Evolutionary conservation across 2,797 vertebrate species (phyloP).

Genomic region (Lithobates pipiens): DNA sequence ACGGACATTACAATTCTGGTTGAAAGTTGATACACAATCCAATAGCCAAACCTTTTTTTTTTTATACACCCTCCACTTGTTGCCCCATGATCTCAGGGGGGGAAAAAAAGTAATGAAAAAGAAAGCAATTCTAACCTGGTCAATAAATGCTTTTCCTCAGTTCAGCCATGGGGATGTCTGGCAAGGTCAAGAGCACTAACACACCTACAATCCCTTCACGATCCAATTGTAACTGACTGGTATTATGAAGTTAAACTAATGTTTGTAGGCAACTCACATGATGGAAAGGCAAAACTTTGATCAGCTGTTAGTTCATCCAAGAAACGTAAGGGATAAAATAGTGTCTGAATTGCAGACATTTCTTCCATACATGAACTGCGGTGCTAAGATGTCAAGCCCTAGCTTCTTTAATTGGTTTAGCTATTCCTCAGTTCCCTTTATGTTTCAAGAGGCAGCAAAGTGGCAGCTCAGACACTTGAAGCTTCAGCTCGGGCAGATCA

Average conservation of each 20-base stretch:
- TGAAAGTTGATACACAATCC: no score
- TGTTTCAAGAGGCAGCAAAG: conserved; percentile 51
- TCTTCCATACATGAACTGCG: conserved; percentile 2
- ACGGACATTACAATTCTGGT: no score
- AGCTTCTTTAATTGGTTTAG: conserved; percentile 47
- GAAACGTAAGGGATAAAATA: background rate
- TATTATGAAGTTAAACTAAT: background rate
- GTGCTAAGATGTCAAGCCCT: conserved; percentile 11
- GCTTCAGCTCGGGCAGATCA: conserved; percentile 37
- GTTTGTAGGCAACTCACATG: background rate
- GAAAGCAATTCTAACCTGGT: no score
- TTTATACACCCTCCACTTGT: no score
- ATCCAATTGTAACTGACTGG: background rate
- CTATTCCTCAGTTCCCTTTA: conserved; percentile 48
- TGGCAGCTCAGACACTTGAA: conserved; percentile 59
- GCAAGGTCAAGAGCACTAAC: background rate
- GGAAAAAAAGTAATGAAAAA: background rate
- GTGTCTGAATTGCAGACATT: background rate
- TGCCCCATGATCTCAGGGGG: no score
- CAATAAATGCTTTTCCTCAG: background rate
- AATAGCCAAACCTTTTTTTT: no score
- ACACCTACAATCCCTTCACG: background rate
- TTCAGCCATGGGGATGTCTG: background rate
- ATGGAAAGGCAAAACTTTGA: background rate
- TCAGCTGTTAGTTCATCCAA: background rate